These are phyloP conservation scores for Cinclus mexicanus DNA, from an alignment of 2,113 vertebrate species.

Conservation along the genomic window DNA sequence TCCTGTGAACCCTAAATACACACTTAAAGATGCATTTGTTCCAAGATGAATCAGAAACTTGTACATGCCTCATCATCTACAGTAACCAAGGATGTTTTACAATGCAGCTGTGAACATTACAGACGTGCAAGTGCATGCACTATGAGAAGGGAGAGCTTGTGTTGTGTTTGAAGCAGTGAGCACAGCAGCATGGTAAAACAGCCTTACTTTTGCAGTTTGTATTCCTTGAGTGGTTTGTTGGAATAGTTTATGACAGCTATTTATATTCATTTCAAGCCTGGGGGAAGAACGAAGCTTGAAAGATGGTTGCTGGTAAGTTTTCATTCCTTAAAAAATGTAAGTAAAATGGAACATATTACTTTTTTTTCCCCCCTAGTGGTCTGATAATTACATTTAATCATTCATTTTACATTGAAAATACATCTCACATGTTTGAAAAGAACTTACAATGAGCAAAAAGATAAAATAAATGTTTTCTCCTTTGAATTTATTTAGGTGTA, in stretches of 20 bases:
- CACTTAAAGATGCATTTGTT: not conserved
- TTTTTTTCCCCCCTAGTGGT: not conserved
- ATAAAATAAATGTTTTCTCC: not conserved
- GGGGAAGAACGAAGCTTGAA: conserved; percentile 27
- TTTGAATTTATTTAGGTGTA: not conserved
- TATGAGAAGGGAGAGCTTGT: not conserved
- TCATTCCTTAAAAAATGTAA: not conserved
- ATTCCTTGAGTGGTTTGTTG: conserved; percentile 16
- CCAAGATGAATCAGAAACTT: not conserved
- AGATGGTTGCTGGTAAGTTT: not conserved
- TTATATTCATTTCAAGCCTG: conserved; percentile 35
- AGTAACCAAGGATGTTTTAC: not conserved
- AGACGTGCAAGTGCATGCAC: rapidly evolving
- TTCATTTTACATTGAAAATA: not conserved
- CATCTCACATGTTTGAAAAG: not conserved
- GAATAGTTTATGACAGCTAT: conserved; percentile 32
- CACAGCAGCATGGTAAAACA: not conserved
- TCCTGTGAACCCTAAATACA: not conserved
- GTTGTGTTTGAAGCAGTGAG: not conserved
- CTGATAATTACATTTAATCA: conserved; percentile 15
- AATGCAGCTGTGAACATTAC: not conserved
- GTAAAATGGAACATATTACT: not conserved
- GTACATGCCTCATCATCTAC: not conserved
- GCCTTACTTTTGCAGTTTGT: not conserved
- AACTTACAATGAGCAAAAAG: not conserved